phyloP scores from a whole-genome alignment of 2,888 invertebrate species.

The Polyommatus iphigenia region DNA sequence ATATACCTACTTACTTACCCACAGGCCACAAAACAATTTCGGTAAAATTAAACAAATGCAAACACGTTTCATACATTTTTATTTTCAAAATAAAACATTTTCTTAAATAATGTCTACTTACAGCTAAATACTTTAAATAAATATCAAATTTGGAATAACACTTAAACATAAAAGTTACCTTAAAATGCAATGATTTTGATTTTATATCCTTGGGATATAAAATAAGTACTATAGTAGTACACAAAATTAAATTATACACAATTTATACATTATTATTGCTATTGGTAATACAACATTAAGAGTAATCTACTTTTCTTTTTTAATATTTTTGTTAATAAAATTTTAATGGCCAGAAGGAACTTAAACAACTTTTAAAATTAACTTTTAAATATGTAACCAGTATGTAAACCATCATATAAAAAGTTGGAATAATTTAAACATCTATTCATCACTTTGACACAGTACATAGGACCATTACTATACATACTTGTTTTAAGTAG shows the following conservation, averaged over 20 bases:
- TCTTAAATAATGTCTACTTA: slow-evolving; percentile 38
- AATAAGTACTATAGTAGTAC: slow-evolving; percentile 18
- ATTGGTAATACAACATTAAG: slow-evolving; percentile 2
- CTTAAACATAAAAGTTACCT: slow-evolving; percentile 42
- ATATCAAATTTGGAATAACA: slow-evolving; percentile 48
- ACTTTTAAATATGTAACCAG: neutral
- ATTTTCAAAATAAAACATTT: slow-evolving; percentile 44
- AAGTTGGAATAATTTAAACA: neutral
- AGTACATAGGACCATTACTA: slow-evolving; percentile 6
- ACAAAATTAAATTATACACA: neutral
- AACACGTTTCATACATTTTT: slow-evolving; percentile 36
- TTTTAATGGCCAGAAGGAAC: neutral
- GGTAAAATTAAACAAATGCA: slow-evolving; percentile 1
- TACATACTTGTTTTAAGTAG: slow-evolving; percentile 13
- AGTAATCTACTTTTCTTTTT: neutral
- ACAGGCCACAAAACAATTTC: neutral
- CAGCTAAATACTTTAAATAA: slow-evolving; percentile 44
- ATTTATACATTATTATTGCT: slow-evolving; percentile 14
- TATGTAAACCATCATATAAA: slow-evolving; percentile 13
- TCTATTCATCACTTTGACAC: neutral
- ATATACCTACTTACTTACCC: too few relatives aligned
- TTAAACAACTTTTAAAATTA: neutral
- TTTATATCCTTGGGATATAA: slow-evolving; percentile 21
- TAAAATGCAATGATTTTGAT: slow-evolving; percentile 41
- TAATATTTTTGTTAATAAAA: neutral